A percentile compares a stretch with the other conserved stretches of the same genome.
Conservation (phyloP, 2,888 invertebrate genomes). For the Slavum lentiscoides region DNA sequence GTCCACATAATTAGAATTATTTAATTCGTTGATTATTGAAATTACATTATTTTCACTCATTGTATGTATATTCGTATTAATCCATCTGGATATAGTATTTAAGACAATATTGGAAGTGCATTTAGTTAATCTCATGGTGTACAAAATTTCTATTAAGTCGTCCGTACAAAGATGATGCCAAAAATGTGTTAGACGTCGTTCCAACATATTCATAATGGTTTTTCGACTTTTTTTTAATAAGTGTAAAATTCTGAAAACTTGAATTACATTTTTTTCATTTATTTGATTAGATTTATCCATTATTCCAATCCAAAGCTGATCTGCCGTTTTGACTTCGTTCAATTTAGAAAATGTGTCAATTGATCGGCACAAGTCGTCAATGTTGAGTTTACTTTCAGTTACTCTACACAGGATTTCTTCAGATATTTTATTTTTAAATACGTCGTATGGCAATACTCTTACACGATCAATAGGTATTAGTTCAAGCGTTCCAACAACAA, state of each 20-base stretch:
- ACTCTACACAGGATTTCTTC: constrained; percentile 68
- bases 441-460: constrained; percentile 48
- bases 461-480: constrained; percentile 59
- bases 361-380: constrained; percentile 67
- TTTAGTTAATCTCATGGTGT: constrained; percentile 55
- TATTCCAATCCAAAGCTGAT: constrained; percentile 72
- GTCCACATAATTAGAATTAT: constrained; percentile 65
- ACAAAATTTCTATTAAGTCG: constrained; percentile 56
- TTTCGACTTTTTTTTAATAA: constrained; percentile 67
- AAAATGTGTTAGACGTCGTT: constrained; percentile 64
- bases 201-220: constrained; percentile 65
- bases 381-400: constrained; percentile 65
- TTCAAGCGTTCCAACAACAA: constrained; percentile 61
- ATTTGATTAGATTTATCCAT: constrained; percentile 66
- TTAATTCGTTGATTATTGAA: constrained; percentile 64
- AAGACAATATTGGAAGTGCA: constrained; percentile 58
- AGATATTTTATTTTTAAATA: constrained; percentile 63
- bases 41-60: constrained; percentile 65
- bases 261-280: constrained; percentile 64
- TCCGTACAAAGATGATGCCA: constrained; percentile 65
- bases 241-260: constrained; percentile 65
- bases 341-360: constrained; percentile 64
- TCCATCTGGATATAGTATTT: constrained; percentile 64
- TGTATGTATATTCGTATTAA: constrained; percentile 66
- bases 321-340: constrained; percentile 64